phyloP scores from a whole-genome alignment of 2,888 invertebrate species.

The Willowsia nigromaculata region DNA sequence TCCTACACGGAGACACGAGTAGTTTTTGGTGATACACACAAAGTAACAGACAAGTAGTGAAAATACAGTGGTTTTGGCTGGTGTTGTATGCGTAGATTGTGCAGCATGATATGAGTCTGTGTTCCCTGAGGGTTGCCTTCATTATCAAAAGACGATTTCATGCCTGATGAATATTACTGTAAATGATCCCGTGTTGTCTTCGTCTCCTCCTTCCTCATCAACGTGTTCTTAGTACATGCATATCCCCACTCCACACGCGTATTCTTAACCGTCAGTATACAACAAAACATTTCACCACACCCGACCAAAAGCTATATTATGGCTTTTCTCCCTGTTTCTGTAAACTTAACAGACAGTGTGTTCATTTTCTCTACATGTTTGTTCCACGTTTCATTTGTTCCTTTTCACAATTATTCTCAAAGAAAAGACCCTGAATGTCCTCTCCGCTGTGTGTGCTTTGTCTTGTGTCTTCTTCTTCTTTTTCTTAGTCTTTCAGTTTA shows the following conservation, averaged over 20 bases:
- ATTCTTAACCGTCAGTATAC: neutral
- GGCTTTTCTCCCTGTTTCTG: conserved; percentile 15
- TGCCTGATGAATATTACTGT: conserved; percentile 75
- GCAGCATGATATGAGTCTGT: conserved; percentile 43
- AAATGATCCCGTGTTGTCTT: conserved; percentile 64
- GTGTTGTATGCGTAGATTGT: neutral
- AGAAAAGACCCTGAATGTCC: conserved; percentile 21
- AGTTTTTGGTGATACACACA: neutral
- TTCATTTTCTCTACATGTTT: conserved; percentile 58
- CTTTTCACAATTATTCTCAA: conserved; percentile 61
- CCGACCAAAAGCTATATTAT: neutral
- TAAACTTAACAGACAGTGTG: neutral
- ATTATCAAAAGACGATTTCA: conserved; percentile 76
- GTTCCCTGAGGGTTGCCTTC: conserved; percentile 72
- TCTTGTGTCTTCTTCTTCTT: neutral
- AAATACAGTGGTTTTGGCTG: neutral
- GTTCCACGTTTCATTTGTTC: conserved; percentile 64
- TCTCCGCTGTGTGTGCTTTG: neutral
- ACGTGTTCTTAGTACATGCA: neutral
- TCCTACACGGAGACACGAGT: neutral
- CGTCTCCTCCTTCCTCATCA: conserved; percentile 45
- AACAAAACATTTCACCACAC: conserved; percentile 28
- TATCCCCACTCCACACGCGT: neutral
- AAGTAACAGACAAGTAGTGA: neutral
- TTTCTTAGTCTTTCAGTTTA: conserved; percentile 1